These are phyloP conservation scores for Pterois miles DNA, from an alignment of 2,797 vertebrate genomes.

Conservation along the genomic window DNA sequence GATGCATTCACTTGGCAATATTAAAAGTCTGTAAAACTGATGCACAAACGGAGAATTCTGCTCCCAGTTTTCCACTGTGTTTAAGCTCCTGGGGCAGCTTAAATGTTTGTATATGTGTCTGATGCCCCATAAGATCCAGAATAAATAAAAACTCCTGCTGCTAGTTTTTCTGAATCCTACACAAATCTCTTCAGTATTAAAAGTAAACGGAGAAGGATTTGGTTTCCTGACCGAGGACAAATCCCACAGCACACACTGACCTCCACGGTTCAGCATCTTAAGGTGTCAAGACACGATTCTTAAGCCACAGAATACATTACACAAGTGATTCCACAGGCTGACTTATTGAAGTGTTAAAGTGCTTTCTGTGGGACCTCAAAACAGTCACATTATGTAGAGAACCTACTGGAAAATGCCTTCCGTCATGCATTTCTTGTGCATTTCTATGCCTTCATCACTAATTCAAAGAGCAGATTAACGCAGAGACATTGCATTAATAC, in stretches of 20 bases:
- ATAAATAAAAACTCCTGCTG: slow-evolving; percentile 45
- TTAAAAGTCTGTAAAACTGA: background rate
- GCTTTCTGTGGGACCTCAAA: background rate
- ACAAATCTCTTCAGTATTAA: slow-evolving; percentile 68
- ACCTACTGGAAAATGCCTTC: no score
- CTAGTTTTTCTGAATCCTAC: slow-evolving; percentile 44
- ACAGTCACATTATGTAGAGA: background rate
- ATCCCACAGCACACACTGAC: slow-evolving; percentile 27
- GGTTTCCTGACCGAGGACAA: slow-evolving; percentile 18
- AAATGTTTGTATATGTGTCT: slow-evolving; percentile 8
- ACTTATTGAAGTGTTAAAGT: background rate
- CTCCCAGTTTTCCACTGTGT: background rate
- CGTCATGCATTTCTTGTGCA: background rate
- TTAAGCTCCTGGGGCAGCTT: slow-evolving; percentile 4
- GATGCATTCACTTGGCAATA: background rate
- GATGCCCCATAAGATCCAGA: slow-evolving; percentile 8
- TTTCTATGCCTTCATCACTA: background rate
- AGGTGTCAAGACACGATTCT: no score
- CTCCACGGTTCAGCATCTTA: background rate
- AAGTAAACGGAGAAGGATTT: slow-evolving; percentile 66
- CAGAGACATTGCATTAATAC: slow-evolving; percentile 61
- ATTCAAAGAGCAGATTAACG: background rate
- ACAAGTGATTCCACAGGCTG: background rate
- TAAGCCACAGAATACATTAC: no score
- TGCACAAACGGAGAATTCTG: background rate